These are phyloP conservation scores for Strongylocentrotus purpuratus DNA, from an alignment of 35 echinoderm and acorn worm genomes.

Conservation along the genomic window DNA sequence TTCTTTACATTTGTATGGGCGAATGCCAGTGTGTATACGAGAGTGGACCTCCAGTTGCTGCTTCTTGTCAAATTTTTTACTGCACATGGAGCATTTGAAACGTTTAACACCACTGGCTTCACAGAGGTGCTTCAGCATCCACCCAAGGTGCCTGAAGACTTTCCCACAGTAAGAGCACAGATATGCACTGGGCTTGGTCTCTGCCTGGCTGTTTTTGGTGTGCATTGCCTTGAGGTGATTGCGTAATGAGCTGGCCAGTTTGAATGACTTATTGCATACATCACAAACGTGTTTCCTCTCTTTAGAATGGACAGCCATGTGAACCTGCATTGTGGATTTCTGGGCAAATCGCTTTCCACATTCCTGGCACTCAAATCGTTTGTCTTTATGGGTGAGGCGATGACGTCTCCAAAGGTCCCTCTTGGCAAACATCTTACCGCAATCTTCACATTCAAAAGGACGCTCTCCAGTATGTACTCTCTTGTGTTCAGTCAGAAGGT, in stretches of 20 bases:
- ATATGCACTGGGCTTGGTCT: constrained; percentile 21
- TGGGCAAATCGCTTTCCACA: constrained; percentile 30
- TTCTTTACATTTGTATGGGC: constrained; percentile 72
- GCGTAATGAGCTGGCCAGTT: constrained; percentile 50
- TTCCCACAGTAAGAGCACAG: constrained; percentile 70
- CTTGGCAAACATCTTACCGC: constrained; percentile 49
- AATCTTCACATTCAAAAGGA: constrained; percentile 46
- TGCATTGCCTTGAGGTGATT: constrained; percentile 63
- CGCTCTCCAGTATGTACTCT: constrained; percentile 53
- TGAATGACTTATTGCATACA: constrained; percentile 65
- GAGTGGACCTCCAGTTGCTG: constrained; percentile 66
- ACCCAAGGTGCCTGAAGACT: constrained; percentile 57
- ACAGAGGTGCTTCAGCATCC: constrained; percentile 69
- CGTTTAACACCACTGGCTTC: constrained; percentile 65
- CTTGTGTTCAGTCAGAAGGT: constrained; percentile 14
- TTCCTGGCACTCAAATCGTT: constrained; percentile 37
- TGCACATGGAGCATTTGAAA: constrained; percentile 70
- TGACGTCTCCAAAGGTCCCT: constrained; percentile 17
- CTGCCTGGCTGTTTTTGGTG: constrained; percentile 35
- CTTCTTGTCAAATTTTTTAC: constrained; percentile 71
- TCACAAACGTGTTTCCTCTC: constrained; percentile 61
- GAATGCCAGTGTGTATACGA: constrained; percentile 76
- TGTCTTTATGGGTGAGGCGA: constrained; percentile 32
- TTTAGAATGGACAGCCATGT: constrained; percentile 47
- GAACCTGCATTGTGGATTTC: constrained; percentile 9